Evolutionary conservation across 1,140 invertebrate genomes (phyloP).

Genomic region (Campoletis sonorensis): DNA sequence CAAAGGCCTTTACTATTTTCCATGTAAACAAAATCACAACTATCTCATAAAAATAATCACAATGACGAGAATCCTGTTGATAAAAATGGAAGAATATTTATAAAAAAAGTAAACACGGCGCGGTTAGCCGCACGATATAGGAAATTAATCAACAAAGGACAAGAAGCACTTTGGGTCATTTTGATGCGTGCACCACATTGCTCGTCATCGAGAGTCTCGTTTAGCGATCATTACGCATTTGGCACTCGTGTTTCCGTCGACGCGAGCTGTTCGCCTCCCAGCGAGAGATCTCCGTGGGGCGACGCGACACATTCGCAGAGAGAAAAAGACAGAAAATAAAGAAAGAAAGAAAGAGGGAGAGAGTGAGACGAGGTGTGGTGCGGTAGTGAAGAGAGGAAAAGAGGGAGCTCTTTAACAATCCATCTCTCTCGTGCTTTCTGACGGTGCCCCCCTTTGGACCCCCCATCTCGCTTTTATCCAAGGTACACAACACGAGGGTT

Average conservation of each 20-base stretch:
- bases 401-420: not conserved
- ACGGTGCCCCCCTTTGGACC: constrained; percentile 56
- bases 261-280: constrained; percentile 63
- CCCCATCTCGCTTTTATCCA: constrained; percentile 73
- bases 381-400: not conserved
- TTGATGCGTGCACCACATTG: not conserved
- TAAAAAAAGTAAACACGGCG: no score
- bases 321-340: constrained; percentile 40
- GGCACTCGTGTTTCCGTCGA: constrained; percentile 71
- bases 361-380: no score
- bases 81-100: no score
- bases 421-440: not conserved
- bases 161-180: not conserved
- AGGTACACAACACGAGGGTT: constrained; percentile 65
- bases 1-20: no score
- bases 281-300: constrained; percentile 51
- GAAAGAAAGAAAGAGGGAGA: constrained; percentile 62
- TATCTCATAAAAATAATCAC: no score
- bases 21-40: no score
- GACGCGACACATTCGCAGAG: constrained; percentile 28
- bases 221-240: constrained; percentile 73
- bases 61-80: no score
- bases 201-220: constrained; percentile 54
- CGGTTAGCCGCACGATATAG: not conserved
- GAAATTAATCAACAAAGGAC: not conserved